Base-by-base conservation (phyloP, 2,113 vertebrate genomes). In the Hydrolagus affinis region DNA sequence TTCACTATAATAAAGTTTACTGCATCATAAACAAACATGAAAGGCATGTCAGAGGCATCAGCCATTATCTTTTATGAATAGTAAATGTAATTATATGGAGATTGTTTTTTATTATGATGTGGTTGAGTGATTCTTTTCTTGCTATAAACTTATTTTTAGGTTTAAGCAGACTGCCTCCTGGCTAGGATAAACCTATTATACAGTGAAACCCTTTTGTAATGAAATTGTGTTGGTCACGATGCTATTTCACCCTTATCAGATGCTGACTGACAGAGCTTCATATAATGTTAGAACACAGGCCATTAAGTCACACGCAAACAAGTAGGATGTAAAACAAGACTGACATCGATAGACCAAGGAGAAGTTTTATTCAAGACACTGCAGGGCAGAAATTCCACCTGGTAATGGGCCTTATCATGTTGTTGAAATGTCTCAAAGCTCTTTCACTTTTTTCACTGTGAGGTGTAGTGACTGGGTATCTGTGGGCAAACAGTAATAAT, bases 1-100 rank as follows among this genome's bases (percentile, higher is more conserved):
- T 80, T 64, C n/a, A 80, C 59, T 62, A 80, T 30, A 17, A 64
- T 64, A 64, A 62, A 80, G 60, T 66, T 80, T 28, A 64, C 59
- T 17, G 11, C 15, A 80, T 64, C 77, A 80, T 80, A 80, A 80
- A 25, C 59, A 64, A 28, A 80, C 77, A 80, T 80, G 77, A 80
- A 80, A 80, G 59, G 12, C 25, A 80, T 19, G 14, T 80, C 77
- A 80, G 21, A 15, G 23, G 28, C 62, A 80, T 17, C 17, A 1
- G 6, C 9, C 25, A 59, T 78, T 77, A 75, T 19, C 12, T 64
- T 80, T 80, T 64, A 80, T 62, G 59, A 64, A 64, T 64, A 64
- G 12, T 30, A 64, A 44, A 64, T 30, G 59, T 17, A 64, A 28
- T 64, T 80, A 25, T 15, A 80, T 7, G 28, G 57, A 19, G 23